Conservation (phyloP, 2,888 invertebrate species). For the Brachyptera risi region DNA sequence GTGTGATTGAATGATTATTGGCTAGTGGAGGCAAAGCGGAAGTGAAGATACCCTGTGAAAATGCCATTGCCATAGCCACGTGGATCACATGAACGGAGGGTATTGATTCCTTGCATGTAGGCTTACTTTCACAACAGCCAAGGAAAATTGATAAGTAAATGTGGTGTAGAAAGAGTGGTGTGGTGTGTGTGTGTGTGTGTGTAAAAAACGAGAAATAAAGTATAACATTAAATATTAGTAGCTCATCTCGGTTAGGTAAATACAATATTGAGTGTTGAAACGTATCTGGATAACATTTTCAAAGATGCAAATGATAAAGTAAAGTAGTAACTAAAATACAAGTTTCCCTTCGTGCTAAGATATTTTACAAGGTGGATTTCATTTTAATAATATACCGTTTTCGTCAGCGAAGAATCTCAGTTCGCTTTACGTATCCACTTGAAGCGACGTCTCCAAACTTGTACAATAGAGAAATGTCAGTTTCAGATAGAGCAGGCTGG, state of each 20-base stretch:
- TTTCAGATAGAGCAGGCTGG: constrained; percentile 12
- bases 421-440: constrained; percentile 1
- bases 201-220: too few species aligned
- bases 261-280: too few species aligned
- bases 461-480: constrained; percentile 21
- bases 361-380: constrained; percentile 16
- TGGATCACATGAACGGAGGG: neutral
- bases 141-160: too few species aligned
- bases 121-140: too few species aligned
- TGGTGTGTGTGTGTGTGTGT: too few species aligned
- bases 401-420: constrained; percentile 6
- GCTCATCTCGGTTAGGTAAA: too few species aligned
- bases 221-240: too few species aligned
- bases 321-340: constrained; percentile 8
- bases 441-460: constrained; percentile 16
- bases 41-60: neutral
- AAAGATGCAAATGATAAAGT: constrained; percentile 2
- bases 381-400: constrained; percentile 20
- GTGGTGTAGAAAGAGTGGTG: too few species aligned
- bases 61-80: neutral
- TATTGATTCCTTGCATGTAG: neutral
- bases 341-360: constrained; percentile 12
- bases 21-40: neutral
- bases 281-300: neutral
- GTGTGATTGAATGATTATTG: too few species aligned